Percentiles rank a stretch among this genome's conserved stretches.
These are phyloP conservation scores for Tanytarsus gracilentus DNA, from an alignment of 2,888 invertebrate species.

Conservation along the genomic window DNA sequence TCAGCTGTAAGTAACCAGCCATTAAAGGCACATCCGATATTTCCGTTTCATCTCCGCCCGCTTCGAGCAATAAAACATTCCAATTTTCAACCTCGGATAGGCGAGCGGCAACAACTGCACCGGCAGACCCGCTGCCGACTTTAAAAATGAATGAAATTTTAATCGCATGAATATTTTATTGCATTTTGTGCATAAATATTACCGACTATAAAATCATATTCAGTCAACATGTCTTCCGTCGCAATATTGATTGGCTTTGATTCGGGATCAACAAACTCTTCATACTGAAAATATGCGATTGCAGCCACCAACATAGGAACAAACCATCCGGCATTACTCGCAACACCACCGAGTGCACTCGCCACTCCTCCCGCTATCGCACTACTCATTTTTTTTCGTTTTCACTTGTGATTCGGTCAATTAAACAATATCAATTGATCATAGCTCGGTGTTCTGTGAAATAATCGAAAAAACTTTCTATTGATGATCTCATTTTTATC, in stretches of 20 bases:
- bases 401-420: background rate
- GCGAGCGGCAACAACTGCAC: slow-evolving; percentile 63
- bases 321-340: slow-evolving; percentile 68
- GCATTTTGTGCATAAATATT: background rate
- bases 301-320: slow-evolving; percentile 76
- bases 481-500: too few species aligned
- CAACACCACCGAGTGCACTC: slow-evolving; percentile 55
- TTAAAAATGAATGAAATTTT: background rate
- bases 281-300: slow-evolving; percentile 78
- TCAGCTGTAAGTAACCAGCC: slow-evolving; percentile 78
- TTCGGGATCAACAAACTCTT: slow-evolving; percentile 76
- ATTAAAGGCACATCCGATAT: slow-evolving; percentile 81
- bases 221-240: slow-evolving; percentile 52
- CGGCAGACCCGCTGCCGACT: slow-evolving; percentile 80
- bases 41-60: slow-evolving; percentile 84
- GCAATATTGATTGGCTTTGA: slow-evolving; percentile 64
- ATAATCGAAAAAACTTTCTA: too few species aligned
- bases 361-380: slow-evolving; percentile 54
- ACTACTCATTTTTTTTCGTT: slow-evolving; percentile 47
- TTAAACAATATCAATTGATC: too few species aligned
- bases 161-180: background rate
- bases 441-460: too few species aligned
- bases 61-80: slow-evolving; percentile 73
- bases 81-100: slow-evolving; percentile 69
- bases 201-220: slow-evolving; percentile 71